Conservation (phyloP, 1,140 invertebrate species). For the Aphelinus certus region DNA sequence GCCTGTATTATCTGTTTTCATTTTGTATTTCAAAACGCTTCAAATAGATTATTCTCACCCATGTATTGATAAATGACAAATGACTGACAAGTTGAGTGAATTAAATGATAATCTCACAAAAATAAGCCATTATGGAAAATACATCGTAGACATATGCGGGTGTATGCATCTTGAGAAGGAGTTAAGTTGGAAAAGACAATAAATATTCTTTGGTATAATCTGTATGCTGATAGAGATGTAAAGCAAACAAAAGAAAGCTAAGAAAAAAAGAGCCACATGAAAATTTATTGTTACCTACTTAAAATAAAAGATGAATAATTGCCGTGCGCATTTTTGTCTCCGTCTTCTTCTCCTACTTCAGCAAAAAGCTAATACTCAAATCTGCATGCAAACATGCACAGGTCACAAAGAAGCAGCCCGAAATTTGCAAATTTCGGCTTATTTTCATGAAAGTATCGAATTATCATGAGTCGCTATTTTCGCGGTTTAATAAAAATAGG, state of each 20-base stretch:
- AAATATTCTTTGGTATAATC: neutral
- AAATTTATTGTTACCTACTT: constrained; percentile 13
- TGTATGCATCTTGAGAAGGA: constrained; percentile 41
- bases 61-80: constrained; percentile 5
- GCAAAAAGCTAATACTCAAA: constrained; percentile 9
- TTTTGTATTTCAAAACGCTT: neutral
- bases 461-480: constrained; percentile 3
- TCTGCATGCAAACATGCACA: constrained; percentile 42
- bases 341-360: constrained; percentile 20
- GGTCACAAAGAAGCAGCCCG: constrained; percentile 20
- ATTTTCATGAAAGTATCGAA: constrained; percentile 63
- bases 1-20: too few relatives aligned
- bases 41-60: constrained; percentile 24
- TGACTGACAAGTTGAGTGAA: constrained; percentile 25
- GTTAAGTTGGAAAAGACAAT: neutral
- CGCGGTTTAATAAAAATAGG: neutral
- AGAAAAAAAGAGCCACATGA: neutral
- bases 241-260: constrained; percentile 29
- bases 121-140: constrained; percentile 59
- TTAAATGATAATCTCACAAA: constrained; percentile 60
- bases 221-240: constrained; percentile 26
- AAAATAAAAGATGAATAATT: constrained; percentile 28
- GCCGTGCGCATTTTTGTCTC: neutral
- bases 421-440: constrained; percentile 53
- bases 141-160: constrained; percentile 35